Evolutionary conservation across 2,113 vertebrate genomes (phyloP).

Genomic region (Delphinapterus leucas): DNA sequence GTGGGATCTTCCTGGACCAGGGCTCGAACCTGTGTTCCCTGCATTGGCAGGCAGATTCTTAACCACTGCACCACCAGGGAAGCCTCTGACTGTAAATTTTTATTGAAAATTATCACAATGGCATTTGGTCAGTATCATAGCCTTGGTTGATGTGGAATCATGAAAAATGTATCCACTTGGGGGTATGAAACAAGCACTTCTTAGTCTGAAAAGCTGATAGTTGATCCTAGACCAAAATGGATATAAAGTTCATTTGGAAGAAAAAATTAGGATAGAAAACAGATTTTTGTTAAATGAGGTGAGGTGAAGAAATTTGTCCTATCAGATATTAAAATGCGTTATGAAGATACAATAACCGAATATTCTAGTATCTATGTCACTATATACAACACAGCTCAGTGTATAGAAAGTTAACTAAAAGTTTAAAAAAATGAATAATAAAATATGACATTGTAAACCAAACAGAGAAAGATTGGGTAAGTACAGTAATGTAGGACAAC

Average conservation of each 20-base stretch:
- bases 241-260: not conserved
- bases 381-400: not conserved
- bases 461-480: not conserved
- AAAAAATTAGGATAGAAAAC: not conserved
- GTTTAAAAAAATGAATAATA: not conserved
- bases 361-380: not conserved
- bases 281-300: not conserved
- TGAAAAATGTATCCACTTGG: accelerated
- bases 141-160: not conserved
- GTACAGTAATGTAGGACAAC: not conserved
- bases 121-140: not conserved
- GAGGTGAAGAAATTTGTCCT: not conserved
- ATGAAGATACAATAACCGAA: not conserved
- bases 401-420: not conserved
- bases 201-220: not conserved
- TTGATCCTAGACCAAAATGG: not conserved
- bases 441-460: not conserved
- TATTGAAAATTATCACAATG: not conserved
- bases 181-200: not conserved
- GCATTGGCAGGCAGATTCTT: too few relatives aligned
- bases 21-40: too few relatives aligned
- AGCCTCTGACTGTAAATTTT: not conserved
- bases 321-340: not conserved
- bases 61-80: too few relatives aligned
- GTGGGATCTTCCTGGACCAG: too few relatives aligned